These are phyloP conservation scores for Trogon surrucura DNA, from an alignment of 2,113 vertebrate species.

Conservation along the genomic window DNA sequence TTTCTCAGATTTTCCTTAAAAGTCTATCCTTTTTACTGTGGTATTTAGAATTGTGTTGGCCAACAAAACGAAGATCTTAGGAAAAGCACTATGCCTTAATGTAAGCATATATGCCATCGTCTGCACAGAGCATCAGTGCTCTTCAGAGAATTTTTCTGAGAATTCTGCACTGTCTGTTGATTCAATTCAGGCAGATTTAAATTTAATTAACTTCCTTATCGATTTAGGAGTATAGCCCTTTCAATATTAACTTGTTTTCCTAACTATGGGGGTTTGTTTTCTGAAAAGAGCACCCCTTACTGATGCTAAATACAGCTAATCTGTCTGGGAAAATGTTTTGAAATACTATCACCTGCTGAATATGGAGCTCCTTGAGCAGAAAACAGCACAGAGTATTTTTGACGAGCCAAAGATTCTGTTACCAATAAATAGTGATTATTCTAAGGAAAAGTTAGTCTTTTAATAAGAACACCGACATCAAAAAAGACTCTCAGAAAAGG, in stretches of 20 bases:
- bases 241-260: background rate
- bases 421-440: background rate
- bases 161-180: background rate
- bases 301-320: background rate
- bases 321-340: background rate
- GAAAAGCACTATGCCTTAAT: background rate
- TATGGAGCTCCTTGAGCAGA: background rate
- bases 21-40: background rate
- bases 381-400: background rate
- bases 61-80: background rate
- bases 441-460: background rate
- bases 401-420: background rate
- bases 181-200: background rate
- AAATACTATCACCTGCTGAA: background rate
- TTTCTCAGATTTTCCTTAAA: background rate
- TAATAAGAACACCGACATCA: background rate
- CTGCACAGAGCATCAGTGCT: background rate
- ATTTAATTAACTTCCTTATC: background rate
- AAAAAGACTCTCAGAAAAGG: background rate
- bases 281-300: background rate
- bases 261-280: background rate
- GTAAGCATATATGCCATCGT: background rate
- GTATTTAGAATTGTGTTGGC: background rate
- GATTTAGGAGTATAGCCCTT: background rate
- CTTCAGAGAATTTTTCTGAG: background rate